Conservation (phyloP, 64 coral and sea anemone species). For the Porites lutea region DNA sequence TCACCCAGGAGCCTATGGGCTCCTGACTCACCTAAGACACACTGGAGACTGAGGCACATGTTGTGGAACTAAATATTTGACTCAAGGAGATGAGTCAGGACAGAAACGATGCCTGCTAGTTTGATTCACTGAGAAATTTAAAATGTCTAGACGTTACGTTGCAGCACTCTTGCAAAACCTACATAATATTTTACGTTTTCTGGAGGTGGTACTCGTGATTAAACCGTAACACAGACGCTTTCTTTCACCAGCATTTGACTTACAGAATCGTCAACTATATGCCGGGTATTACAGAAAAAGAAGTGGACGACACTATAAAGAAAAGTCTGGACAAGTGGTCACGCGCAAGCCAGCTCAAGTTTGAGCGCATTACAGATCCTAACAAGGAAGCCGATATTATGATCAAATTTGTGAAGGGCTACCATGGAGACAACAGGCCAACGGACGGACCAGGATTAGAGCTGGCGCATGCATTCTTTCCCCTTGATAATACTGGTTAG, state of each 20-base stretch:
- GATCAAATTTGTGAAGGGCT: constrained; percentile 65
- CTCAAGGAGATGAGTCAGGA: no score
- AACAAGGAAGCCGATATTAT: constrained; percentile 68
- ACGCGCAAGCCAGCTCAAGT: constrained; percentile 58
- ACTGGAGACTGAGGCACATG: no score
- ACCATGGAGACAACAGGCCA: constrained; percentile 81
- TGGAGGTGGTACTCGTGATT: no score
- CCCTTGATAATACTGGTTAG: constrained; percentile 57
- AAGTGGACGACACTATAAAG: constrained; percentile 58
- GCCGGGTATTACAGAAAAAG: constrained; percentile 36
- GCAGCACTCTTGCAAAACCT: no score
- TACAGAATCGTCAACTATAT: constrained; percentile 88
- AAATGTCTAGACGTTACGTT: no score
- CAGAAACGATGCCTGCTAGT: no score
- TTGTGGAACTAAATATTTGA: no score
- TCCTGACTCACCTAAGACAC: no score
- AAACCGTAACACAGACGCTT: no score
- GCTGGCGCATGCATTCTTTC: constrained; percentile 85
- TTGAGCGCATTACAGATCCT: constrained; percentile 51
- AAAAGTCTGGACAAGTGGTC: constrained; percentile 71
- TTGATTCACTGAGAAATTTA: no score
- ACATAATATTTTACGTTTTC: no score
- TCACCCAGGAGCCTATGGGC: no score
- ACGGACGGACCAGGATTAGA: constrained; percentile 64
- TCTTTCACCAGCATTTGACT: constrained; percentile 61